Base-by-base conservation (phyloP, 2,797 vertebrate species). In the Enteromius radiatus region DNA sequence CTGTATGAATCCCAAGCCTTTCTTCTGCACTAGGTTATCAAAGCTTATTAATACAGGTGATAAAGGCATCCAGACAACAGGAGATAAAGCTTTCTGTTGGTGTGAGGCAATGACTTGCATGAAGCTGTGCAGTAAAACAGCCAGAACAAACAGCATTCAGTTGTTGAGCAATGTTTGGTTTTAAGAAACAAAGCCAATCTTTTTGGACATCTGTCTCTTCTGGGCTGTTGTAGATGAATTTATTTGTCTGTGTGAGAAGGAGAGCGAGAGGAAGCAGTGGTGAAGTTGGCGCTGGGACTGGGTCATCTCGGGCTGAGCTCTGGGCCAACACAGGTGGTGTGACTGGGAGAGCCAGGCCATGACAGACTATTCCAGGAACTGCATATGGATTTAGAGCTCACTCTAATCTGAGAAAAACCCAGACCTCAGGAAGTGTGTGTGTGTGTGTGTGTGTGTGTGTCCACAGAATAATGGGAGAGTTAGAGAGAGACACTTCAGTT, bases 331-430 rank as follows among this genome's bases (percentile, higher is more conserved):
- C 84, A 82, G 80, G 80, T 82, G 80, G 76, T 41, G 59, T 43
- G 49, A 52, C 61, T 84, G 45, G 70, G 73, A 64, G 80, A 78
- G 69, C 82, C 71, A 78, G 86, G 67, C 65, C 82, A 87, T 75
- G 76, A 64, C 82, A 81, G 82, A 78, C 73, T 82, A 74, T 87
- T 88, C 86, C 84, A 87, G 81, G 84, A 88, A 88, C 63, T 82
- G 59, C 59, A 67, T 81, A 79, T 82, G 78, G 80, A 83, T 78
- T 86, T 84, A 84, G 43, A 45, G 56, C 71, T 86, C 76, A 52
- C 74, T 86, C 33, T 85, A 84, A 86, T 85, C 81, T 83, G 68
- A 73, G 78, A 84, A 84, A 86, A 80, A 68, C 10, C 77, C 38
- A 80, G 74, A 83, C 76, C 64, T 86, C 71, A 71, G 52, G 43